A percentile compares a stretch with the other conserved stretches of the same genome.
Conservation (phyloP, 2,888 invertebrate genomes). For the Odontomyia ornata region DNA sequence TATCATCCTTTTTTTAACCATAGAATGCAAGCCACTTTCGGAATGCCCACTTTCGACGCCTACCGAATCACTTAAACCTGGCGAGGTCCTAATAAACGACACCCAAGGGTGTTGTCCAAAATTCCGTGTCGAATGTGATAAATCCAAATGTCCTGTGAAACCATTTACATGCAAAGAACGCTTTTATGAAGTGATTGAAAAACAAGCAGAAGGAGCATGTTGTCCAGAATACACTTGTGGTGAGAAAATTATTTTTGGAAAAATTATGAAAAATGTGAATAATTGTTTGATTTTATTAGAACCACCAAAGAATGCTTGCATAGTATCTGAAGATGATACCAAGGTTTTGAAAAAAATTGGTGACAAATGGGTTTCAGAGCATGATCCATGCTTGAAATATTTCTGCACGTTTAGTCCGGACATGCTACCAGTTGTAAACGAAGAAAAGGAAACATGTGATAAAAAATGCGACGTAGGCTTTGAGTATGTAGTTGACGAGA, state of each 20-base stretch:
- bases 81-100: constrained; percentile 70
- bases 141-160: constrained; percentile 70
- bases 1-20: neutral
- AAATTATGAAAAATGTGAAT: neutral
- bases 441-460: constrained; percentile 56
- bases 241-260: constrained; percentile 56
- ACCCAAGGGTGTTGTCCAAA: constrained; percentile 78
- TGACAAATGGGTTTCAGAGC: constrained; percentile 64
- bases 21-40: constrained; percentile 77
- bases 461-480: constrained; percentile 67
- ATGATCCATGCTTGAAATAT: constrained; percentile 64
- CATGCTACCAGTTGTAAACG: constrained; percentile 56
- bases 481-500: constrained; percentile 63
- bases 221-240: constrained; percentile 76
- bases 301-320: constrained; percentile 60
- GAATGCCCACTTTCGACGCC: constrained; percentile 70
- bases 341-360: constrained; percentile 60
- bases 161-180: constrained; percentile 64
- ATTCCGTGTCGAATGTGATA: constrained; percentile 69
- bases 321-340: constrained; percentile 59
- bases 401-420: constrained; percentile 59
- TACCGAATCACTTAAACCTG: constrained; percentile 68
- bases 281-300: constrained; percentile 51
- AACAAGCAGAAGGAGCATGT: constrained; percentile 65
- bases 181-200: constrained; percentile 66